A percentile compares a stretch with the other conserved stretches of the same genome.
Evolutionary conservation across 2,113 vertebrate genomes (phyloP).

Genomic region (Mesitornis unicolor): DNA sequence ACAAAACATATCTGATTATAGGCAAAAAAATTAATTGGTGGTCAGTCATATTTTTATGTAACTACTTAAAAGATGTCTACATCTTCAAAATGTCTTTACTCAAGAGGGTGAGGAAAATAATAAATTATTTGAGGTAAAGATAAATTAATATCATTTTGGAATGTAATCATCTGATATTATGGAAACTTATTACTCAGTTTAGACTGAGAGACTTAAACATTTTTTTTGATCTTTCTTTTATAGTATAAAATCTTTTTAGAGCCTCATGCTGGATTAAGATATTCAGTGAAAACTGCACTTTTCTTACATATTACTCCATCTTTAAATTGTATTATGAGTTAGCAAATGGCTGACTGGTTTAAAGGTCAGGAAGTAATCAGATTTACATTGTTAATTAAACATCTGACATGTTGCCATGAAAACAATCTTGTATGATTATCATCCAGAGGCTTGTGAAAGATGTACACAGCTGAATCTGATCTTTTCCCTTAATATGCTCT

Average conservation of each 20-base stretch:
- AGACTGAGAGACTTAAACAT: background rate
- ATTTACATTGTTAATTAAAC: constrained; percentile 32
- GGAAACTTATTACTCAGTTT: background rate
- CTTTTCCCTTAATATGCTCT: background rate
- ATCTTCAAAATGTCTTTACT: background rate
- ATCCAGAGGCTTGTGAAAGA: background rate
- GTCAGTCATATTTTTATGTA: background rate
- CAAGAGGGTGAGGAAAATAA: accelerated
- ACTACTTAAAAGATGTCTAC: background rate
- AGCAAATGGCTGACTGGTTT: background rate
- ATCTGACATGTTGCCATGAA: background rate
- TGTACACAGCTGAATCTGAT: background rate
- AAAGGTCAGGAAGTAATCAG: background rate
- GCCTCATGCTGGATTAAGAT: background rate
- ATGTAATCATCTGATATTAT: background rate
- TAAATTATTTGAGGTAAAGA: background rate
- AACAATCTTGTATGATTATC: background rate
- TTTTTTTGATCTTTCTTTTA: background rate
- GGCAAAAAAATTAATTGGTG: background rate
- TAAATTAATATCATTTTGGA: background rate
- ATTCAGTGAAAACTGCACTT: background rate
- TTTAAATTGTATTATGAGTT: background rate
- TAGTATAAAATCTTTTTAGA: background rate
- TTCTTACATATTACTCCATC: background rate
- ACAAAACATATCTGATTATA: background rate